Conservation (phyloP, 2,113 vertebrate species). For the Dasypus novemcinctus region DNA sequence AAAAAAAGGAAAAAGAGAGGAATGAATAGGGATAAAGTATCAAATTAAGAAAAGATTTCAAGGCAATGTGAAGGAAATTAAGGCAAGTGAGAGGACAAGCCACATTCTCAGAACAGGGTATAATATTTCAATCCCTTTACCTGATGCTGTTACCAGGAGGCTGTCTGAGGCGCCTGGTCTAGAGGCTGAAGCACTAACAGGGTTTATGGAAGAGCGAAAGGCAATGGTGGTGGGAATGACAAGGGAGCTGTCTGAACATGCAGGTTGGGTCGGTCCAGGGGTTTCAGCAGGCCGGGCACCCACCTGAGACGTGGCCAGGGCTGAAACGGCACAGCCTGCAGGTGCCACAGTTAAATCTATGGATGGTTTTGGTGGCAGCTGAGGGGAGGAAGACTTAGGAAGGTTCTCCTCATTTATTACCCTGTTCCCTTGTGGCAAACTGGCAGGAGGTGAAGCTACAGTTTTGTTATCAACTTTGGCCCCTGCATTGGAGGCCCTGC, state of each 20-base stretch:
- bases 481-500: constrained; percentile 88
- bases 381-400: constrained; percentile 91
- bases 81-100: constrained; percentile 51
- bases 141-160: constrained; percentile 99
- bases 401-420: constrained; percentile 88
- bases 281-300: constrained; percentile 90
- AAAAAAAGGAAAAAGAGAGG: neutral
- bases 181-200: constrained; percentile 94
- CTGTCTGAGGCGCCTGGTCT: constrained; percentile 94
- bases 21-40: constrained; percentile 24
- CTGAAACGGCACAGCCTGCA: constrained; percentile 91
- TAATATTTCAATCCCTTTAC: constrained; percentile 92
- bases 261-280: constrained; percentile 89
- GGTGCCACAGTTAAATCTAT: constrained; percentile 94
- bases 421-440: constrained; percentile 87
- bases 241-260: constrained; percentile 95
- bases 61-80: constrained; percentile 50
- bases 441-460: constrained; percentile 84
- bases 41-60: constrained; percentile 29
- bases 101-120: constrained; percentile 65
- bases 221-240: constrained; percentile 91
- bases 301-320: constrained; percentile 99
- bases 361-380: constrained; percentile 98
- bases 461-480: constrained; percentile 88
- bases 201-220: constrained; percentile 94